Evolutionary conservation across 2,888 invertebrate genomes (phyloP).

Genomic region (Microctonus aethiopoides): DNA sequence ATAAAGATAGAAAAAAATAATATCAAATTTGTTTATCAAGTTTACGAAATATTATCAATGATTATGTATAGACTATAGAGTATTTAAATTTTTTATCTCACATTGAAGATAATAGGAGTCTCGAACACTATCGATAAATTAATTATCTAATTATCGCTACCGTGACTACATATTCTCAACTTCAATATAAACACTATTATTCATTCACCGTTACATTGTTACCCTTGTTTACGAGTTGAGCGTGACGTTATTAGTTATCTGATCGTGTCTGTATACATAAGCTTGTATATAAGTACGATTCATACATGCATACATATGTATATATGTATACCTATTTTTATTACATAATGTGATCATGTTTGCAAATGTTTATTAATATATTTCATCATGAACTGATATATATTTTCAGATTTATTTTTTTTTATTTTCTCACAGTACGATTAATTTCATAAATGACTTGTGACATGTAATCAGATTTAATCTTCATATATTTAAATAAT

Average conservation of each 20-base stretch:
- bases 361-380: no score
- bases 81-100: neutral
- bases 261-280: neutral
- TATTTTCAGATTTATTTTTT: no score
- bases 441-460: no score
- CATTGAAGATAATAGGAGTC: neutral
- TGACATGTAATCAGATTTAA: no score
- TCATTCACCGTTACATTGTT: neutral
- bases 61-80: neutral
- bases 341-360: no score
- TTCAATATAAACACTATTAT: neutral
- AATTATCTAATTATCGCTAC: slow-evolving; percentile 19
- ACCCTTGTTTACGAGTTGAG: neutral
- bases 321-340: no score
- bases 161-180: neutral
- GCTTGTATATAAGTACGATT: no score
- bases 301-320: neutral
- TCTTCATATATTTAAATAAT: no score
- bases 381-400: no score
- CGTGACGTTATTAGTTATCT: neutral
- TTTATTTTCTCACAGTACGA: no score
- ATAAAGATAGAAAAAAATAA: neutral
- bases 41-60: neutral
- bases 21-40: neutral
- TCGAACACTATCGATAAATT: neutral